Percentiles rank a stretch among this genome's conserved stretches.
These are phyloP conservation scores for Tetranychus piercei DNA, from an alignment of 2,888 invertebrate genomes.

Conservation along the genomic window DNA sequence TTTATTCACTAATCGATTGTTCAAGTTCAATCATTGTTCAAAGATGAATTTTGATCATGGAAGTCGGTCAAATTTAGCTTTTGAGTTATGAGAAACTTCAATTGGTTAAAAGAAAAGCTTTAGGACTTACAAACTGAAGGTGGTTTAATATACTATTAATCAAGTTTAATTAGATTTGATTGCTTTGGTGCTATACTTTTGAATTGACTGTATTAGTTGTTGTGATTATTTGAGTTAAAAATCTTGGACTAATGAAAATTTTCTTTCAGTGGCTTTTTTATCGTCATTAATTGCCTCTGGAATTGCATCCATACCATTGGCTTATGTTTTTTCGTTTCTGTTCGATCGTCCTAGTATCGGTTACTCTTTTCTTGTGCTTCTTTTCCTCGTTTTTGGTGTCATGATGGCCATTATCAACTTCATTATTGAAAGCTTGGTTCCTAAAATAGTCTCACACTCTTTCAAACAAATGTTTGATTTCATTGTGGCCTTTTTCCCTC, in stretches of 20 bases:
- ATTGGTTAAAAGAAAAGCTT: too few relatives aligned
- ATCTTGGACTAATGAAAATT: neutral
- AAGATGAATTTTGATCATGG: too few relatives aligned
- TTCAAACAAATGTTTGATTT: neutral
- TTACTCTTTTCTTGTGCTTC: constrained; percentile 21
- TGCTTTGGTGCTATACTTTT: too few relatives aligned
- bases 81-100: too few relatives aligned
- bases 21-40: too few relatives aligned
- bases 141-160: too few relatives aligned
- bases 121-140: too few relatives aligned
- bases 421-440: neutral
- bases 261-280: constrained; percentile 22
- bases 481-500: neutral
- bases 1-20: too few relatives aligned
- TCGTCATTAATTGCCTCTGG: constrained; percentile 24
- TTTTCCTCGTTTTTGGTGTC: constrained; percentile 19
- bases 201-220: too few relatives aligned
- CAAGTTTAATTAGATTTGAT: too few relatives aligned
- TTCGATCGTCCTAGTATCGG: constrained; percentile 24
- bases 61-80: too few relatives aligned
- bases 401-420: constrained; percentile 2
- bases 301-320: constrained; percentile 25
- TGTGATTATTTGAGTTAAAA: too few relatives aligned
- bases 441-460: constrained; percentile 2
- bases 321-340: constrained; percentile 24